Evolutionary conservation across 64 coral and sea anemone genomes (phyloP), one percentile per base, ranked within the genome.

Genomic region (Actinia equina): DNA sequence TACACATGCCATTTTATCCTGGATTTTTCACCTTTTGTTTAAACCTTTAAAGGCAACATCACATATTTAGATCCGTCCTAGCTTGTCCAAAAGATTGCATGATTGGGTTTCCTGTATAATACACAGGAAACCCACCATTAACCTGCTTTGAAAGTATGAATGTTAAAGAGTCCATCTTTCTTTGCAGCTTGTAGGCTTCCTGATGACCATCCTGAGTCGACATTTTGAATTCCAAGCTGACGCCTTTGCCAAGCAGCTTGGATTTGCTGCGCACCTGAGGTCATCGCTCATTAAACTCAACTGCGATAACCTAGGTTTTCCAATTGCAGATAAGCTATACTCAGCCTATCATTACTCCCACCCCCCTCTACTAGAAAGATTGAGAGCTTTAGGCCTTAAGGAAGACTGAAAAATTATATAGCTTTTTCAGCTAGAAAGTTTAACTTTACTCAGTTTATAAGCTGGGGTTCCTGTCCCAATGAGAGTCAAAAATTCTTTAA

Each of bases 151-250:
- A 57, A 57, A 57, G 10, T 57, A 57, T 14, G 15, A 57, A 57
- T 14, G 15, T 16, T 57, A 14, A 57, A 57, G 7, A 23, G 19
- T n/a, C 5, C 15, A 65, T 74, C 37, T 88, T 51, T 62, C 67
- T 80, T 59, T 89, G 60, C 49, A 99, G 97, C 64, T 99, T 12
- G 76, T 99, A 45, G 94, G 93, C 79, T 99, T 99, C 88, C 78
- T 99, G 70, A 99, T 99, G 97, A 99, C 97, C 22, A 87, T 95
- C 15, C 91, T 99, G 20, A 99, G 93, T 71, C 86, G 97, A 82
- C 89, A 79, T 67, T 99, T 99, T 89, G 97, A 99, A 67, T 99
- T 99, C 83, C 93, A 99, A 89, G 97, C 97, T 43, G 97, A 99
- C 78, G 88, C 76, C 5, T 99, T 99, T 91, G 97, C 93, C 37